Evolutionary conservation across 2,888 invertebrate species (phyloP), one percentile per base, ranked within the genome.

Genomic region (Disparrhopalites patrizii): DNA sequence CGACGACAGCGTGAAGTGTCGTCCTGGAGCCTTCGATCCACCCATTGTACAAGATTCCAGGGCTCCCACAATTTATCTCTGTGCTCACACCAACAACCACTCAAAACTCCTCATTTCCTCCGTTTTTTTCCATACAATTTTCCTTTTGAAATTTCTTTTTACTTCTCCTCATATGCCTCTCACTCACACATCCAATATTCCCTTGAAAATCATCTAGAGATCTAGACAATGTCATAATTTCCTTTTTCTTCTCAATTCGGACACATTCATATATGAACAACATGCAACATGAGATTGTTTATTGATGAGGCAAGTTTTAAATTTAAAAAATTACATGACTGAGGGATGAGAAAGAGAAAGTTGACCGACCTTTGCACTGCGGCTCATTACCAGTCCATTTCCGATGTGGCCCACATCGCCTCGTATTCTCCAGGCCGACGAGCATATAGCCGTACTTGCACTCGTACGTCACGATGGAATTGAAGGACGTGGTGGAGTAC

Each of bases 321-420:
- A n/a, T n/a, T n/a, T n/a, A n/a, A n/a, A n/a, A n/a, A n/a, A n/a
- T n/a, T n/a, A n/a, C n/a, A n/a, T n/a, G n/a, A n/a, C n/a, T n/a
- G n/a, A n/a, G n/a, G n/a, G n/a, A n/a, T n/a, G n/a, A 67, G 38
- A 51, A 28, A n/a, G n/a, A 40, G 40, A 5, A 4, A 60, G 43
- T 77, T 50, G 4, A 5, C 50, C 2, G 79, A 93, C 94, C 93
- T 87, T 93, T 93, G 79, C 98, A 98, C 73, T 84, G 82, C 1
- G 97, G 96, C 75, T 90, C 86, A n/a, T 86, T 83, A 38, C 95
- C 97, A 25, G 92, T 90, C 98, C 98, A 99, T 78, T 90, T 89
- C 78, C 91, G 89, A 80, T 97, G 94, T 1, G 95, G 91, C 1
- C 93, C 91, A 79, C 99, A 99, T 51, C 91, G 83, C 74, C 98